These are phyloP conservation scores for Penelope pileata DNA, from an alignment of 2,113 vertebrate species.

Conservation along the genomic window DNA sequence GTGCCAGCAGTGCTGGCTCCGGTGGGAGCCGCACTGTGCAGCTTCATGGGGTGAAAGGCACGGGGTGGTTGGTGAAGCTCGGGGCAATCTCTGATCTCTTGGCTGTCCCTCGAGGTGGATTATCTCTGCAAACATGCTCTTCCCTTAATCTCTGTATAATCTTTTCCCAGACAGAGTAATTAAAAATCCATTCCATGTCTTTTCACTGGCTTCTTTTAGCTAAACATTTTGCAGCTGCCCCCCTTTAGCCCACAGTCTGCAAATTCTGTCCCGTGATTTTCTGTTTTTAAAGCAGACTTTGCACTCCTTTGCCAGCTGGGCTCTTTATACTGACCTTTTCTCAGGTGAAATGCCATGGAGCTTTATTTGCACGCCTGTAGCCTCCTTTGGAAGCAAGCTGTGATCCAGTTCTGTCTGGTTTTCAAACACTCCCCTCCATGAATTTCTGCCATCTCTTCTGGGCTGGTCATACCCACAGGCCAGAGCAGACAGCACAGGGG, in stretches of 20 bases:
- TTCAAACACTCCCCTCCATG: background rate
- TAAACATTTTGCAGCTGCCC: background rate
- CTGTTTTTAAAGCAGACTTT: background rate
- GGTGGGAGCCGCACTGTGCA: background rate
- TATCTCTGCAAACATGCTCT: background rate
- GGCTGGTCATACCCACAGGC: background rate
- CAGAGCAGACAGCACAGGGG: accelerated
- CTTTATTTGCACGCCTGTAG: background rate
- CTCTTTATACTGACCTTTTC: background rate
- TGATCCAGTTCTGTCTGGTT: background rate
- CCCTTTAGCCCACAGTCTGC: accelerated
- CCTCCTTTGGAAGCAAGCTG: background rate
- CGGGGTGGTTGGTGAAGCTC: background rate
- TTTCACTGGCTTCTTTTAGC: background rate
- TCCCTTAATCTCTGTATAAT: slow-evolving; percentile 20
- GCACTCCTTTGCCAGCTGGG: background rate
- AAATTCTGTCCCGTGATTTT: background rate
- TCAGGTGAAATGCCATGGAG: accelerated
- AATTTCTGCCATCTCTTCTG: background rate
- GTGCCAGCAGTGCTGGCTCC: background rate
- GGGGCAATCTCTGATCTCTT: background rate
- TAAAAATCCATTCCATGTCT: background rate
- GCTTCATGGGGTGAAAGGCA: background rate
- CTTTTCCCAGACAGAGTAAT: slow-evolving; percentile 2
- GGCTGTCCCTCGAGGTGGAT: background rate